These are phyloP conservation scores for Calephelis virginiensis DNA, from an alignment of 1,140 invertebrate species.

Conservation along the genomic window DNA sequence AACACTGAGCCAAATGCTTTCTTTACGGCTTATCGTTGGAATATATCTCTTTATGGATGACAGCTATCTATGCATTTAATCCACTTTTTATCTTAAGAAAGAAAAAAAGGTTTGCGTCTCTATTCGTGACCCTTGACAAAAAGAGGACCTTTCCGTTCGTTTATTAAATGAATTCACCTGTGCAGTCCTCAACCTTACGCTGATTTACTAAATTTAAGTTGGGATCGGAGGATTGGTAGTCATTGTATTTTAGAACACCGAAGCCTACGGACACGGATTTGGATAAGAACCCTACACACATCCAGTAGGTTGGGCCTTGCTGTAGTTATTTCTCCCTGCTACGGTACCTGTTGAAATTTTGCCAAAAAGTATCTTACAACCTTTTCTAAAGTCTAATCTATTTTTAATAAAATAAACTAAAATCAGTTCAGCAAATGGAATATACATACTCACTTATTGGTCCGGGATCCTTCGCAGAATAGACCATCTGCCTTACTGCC, in stretches of 20 bases:
- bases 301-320: too few relatives aligned
- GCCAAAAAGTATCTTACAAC: too few relatives aligned
- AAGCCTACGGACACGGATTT: too few relatives aligned
- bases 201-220: constrained; percentile 64
- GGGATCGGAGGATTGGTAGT: constrained; percentile 46
- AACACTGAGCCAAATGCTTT: constrained; percentile 6
- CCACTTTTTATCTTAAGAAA: constrained; percentile 68
- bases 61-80: constrained; percentile 72
- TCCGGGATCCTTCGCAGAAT: too few relatives aligned
- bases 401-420: too few relatives aligned
- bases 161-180: constrained; percentile 67
- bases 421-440: too few relatives aligned
- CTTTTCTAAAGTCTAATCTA: too few relatives aligned
- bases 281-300: too few relatives aligned
- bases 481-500: too few relatives aligned
- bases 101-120: constrained; percentile 53
- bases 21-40: constrained; percentile 54
- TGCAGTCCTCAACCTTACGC: constrained; percentile 45
- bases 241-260: background rate
- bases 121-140: constrained; percentile 58
- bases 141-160: constrained; percentile 54
- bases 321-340: too few relatives aligned
- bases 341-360: too few relatives aligned
- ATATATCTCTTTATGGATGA: constrained; percentile 67
- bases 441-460: too few relatives aligned